A percentile compares a stretch with the other conserved stretches of the same genome.
Conservation (phyloP, 2,113 vertebrate species). For the Thunnus thynnus region DNA sequence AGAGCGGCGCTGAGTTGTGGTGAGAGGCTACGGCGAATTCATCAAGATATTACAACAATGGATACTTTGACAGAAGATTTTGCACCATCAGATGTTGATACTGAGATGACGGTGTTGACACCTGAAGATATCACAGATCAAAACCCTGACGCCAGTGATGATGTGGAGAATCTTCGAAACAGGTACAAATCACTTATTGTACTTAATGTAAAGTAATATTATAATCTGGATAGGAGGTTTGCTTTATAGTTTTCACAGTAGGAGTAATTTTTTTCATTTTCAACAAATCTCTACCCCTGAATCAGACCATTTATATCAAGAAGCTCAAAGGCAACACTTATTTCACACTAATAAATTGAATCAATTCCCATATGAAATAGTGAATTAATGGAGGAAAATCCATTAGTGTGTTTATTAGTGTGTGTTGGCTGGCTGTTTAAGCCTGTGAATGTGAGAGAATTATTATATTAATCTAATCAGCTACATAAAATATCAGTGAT, state of each 20-base stretch:
- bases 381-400: constrained; percentile 16
- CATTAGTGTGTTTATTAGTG: background rate
- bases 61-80: constrained; percentile 76
- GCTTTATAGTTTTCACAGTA: background rate
- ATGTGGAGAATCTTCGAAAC: constrained; percentile 86
- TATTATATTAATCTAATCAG: too few species aligned
- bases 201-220: background rate
- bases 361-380: background rate
- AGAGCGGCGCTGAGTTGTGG: constrained; percentile 51
- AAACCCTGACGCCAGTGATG: constrained; percentile 66
- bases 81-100: constrained; percentile 73
- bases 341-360: background rate
- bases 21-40: constrained; percentile 44
- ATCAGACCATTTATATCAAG: background rate
- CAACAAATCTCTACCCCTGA: background rate
- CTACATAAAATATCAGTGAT: too few species aligned
- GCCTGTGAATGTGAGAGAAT: too few species aligned
- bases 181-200: constrained; percentile 80
- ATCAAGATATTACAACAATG: constrained; percentile 66
- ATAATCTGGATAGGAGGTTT: background rate
- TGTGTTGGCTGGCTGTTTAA: background rate
- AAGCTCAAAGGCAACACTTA: background rate
- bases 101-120: constrained; percentile 79
- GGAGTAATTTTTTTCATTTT: background rate
- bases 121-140: constrained; percentile 67